These are phyloP conservation scores for Drosophila chauvacae DNA, from an alignment of 1,140 invertebrate genomes.

Conservation along the genomic window DNA sequence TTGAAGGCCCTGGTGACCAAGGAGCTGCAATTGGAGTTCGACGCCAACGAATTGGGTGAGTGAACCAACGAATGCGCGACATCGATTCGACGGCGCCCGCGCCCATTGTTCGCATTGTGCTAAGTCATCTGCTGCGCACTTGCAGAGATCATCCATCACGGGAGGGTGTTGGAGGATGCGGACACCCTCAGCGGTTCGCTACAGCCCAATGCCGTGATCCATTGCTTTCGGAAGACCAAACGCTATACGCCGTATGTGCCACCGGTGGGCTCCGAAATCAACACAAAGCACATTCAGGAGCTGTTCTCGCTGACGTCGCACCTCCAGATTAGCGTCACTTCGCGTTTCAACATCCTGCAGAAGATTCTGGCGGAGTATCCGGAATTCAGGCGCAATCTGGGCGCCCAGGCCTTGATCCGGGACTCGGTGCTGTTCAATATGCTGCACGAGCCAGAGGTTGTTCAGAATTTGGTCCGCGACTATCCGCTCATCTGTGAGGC, in stretches of 20 bases:
- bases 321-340: slow-evolving; percentile 77
- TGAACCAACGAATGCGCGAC: neutral
- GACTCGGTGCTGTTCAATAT: slow-evolving; percentile 81
- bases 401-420: slow-evolving; percentile 77
- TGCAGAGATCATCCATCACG: slow-evolving; percentile 72
- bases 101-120: slow-evolving; percentile 32
- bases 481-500: slow-evolving; percentile 82
- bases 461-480: slow-evolving; percentile 71
- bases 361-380: slow-evolving; percentile 81
- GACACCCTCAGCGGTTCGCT: slow-evolving; percentile 43
- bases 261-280: slow-evolving; percentile 58
- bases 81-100: neutral
- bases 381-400: slow-evolving; percentile 80
- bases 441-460: slow-evolving; percentile 72
- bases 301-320: slow-evolving; percentile 78
- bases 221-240: slow-evolving; percentile 77
- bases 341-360: slow-evolving; percentile 77
- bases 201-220: slow-evolving; percentile 68
- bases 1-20: slow-evolving; percentile 65
- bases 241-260: slow-evolving; percentile 64
- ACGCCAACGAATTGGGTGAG: slow-evolving; percentile 75
- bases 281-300: slow-evolving; percentile 68
- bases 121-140: slow-evolving; percentile 59
- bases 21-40: slow-evolving; percentile 67
- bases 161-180: slow-evolving; percentile 64